Conservation (phyloP, 2,888 invertebrate species). For the Polylopha cassiicola region DNA sequence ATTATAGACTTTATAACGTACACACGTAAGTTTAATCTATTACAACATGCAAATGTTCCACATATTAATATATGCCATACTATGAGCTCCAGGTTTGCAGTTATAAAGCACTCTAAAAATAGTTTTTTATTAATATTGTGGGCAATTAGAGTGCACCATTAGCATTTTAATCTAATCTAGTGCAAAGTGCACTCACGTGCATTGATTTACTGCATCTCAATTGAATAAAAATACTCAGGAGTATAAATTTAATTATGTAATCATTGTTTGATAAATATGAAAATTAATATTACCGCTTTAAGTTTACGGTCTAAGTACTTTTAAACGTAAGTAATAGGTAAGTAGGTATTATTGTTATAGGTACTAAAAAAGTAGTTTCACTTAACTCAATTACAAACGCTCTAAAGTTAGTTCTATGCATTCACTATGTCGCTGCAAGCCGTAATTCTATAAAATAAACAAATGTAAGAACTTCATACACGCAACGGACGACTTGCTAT, state of each 20-base stretch:
- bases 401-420: neutral
- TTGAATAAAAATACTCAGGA: slow-evolving; percentile 1
- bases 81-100: slow-evolving; percentile 9
- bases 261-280: no score
- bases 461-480: slow-evolving; percentile 12
- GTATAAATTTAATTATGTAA: neutral
- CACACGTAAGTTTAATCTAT: no score
- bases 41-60: no score
- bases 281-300: no score
- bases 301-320: no score
- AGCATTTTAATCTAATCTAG: slow-evolving; percentile 47
- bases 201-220: slow-evolving; percentile 17
- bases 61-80: slow-evolving; percentile 2
- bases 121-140: slow-evolving; percentile 17
- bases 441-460: no score
- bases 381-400: neutral
- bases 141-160: slow-evolving; percentile 47
- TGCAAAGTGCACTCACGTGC: slow-evolving; percentile 12
- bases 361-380: no score
- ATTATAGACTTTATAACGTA: no score
- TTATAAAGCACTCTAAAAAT: slow-evolving; percentile 3
- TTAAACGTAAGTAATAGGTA: no score
- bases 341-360: no score
- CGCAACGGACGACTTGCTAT: slow-evolving; percentile 37
- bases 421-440: no score